Base-by-base conservation (phyloP, 1,140 invertebrate species). In the Babylonia areolata region DNA sequence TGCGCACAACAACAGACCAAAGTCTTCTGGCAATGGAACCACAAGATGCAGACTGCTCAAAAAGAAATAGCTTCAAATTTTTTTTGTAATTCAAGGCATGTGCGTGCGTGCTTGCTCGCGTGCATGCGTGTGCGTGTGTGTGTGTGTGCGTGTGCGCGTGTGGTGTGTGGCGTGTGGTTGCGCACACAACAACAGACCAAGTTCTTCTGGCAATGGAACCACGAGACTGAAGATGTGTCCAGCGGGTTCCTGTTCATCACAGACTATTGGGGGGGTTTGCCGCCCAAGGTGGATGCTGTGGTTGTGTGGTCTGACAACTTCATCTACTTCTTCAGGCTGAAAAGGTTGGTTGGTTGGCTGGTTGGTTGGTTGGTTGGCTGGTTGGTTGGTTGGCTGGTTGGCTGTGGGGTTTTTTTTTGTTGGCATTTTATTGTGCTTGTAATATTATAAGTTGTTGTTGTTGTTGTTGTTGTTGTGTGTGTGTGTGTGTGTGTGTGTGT, bases 271-370 rank as follows among this genome's bases (percentile, higher is more conserved):
- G 80, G 88, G 3, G 87, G 87, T 9, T 78, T 90, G 1, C 89
- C 87, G 9, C 64, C 73, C 23, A 64, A 54, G 2, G 80, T 86
- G 17, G 51, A 85, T 9, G 89, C 84, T 5, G 86, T 54, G 15
- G 37, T 87, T 17, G 54, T 85, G 12, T 88, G 89, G 89, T 81
- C 42, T 28, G 89, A 90, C 77, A 87, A 86, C 3, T 87, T 85
- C 78, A 82, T 88, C 69, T 90, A 90, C 75, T 88, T 88, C 80
- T 88, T 90, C 82, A 88, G 87, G 78, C 85, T 64, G 17, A 85
- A 90, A 11, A 90, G 87, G 89, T 90, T 58, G 58, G 89, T 78
- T 69, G 15, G n/a, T n/a, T n/a, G n/a, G n/a, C n/a, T n/a, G n/a
- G n/a, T n/a, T n/a, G n/a, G n/a, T n/a, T n/a, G n/a, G n/a, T n/a